These are phyloP conservation scores for Mastomys coucha DNA, from an alignment of 2,113 vertebrate genomes.

Conservation along the genomic window DNA sequence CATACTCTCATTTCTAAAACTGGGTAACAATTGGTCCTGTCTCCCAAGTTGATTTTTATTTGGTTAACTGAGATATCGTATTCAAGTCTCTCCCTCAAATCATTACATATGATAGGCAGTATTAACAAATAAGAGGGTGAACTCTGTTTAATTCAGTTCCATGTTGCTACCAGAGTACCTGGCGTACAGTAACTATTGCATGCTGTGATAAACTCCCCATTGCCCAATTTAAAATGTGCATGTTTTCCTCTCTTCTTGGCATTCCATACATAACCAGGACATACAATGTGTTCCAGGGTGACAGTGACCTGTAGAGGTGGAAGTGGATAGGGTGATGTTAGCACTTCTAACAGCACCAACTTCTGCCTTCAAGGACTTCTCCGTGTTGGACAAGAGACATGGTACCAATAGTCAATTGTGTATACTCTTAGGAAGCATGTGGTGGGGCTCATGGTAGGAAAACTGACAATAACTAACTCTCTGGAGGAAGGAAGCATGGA, in stretches of 20 bases:
- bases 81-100: neutral
- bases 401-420: neutral
- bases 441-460: neutral
- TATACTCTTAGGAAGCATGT: neutral
- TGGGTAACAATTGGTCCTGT: neutral
- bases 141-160: neutral
- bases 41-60: conserved; percentile 7
- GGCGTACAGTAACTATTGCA: neutral
- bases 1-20: conserved; percentile 45
- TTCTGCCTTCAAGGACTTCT: neutral
- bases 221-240: neutral
- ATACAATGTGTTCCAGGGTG: neutral
- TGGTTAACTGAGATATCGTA: conserved; percentile 3
- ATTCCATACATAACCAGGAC: neutral
- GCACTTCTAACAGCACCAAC: neutral
- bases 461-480: neutral
- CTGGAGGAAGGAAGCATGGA: neutral
- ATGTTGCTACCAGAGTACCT: neutral
- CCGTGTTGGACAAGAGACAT: neutral
- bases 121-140: neutral
- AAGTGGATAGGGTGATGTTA: neutral
- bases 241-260: neutral
- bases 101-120: conserved; percentile 4
- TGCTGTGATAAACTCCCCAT: neutral
- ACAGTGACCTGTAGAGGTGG: neutral